Evolutionary conservation across 1,140 invertebrate genomes (phyloP).

Genomic region (Anastatus disparis): DNA sequence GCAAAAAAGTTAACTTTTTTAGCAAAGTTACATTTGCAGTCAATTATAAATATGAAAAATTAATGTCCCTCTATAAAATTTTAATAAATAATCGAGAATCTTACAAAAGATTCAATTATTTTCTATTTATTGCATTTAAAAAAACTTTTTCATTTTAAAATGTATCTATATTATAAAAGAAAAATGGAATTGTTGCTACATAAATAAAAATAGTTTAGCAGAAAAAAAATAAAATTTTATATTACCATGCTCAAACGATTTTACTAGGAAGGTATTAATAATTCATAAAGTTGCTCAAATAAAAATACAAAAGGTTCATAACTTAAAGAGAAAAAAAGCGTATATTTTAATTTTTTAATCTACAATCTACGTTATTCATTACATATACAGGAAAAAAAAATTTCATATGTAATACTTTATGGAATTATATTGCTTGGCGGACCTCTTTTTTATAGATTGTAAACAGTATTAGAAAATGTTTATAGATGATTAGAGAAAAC

Average conservation of each 20-base stretch:
- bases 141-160: conserved; percentile 1
- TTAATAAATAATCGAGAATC: neutral
- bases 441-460: conserved; percentile 21
- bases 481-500: conserved; percentile 19
- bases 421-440: conserved; percentile 11
- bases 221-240: neutral
- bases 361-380: conserved; percentile 5
- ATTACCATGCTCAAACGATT: too few relatives aligned
- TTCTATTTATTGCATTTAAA: conserved; percentile 20
- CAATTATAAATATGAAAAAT: conserved; percentile 19
- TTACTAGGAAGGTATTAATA: too few relatives aligned
- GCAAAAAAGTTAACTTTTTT: conserved; percentile 8
- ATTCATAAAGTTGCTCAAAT: too few relatives aligned
- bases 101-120: neutral
- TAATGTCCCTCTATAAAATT: neutral
- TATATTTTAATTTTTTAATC: neutral
- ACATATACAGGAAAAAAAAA: neutral
- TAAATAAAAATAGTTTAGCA: neutral
- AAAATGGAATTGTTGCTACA: neutral
- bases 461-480: conserved; percentile 31
- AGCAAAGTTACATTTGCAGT: conserved; percentile 25
- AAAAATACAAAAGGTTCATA: neutral
- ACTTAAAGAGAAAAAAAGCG: neutral
- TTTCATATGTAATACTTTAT: neutral
- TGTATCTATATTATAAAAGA: neutral